Conservation (phyloP, 2,888 invertebrate genomes). For the Melitaea athalia region DNA sequence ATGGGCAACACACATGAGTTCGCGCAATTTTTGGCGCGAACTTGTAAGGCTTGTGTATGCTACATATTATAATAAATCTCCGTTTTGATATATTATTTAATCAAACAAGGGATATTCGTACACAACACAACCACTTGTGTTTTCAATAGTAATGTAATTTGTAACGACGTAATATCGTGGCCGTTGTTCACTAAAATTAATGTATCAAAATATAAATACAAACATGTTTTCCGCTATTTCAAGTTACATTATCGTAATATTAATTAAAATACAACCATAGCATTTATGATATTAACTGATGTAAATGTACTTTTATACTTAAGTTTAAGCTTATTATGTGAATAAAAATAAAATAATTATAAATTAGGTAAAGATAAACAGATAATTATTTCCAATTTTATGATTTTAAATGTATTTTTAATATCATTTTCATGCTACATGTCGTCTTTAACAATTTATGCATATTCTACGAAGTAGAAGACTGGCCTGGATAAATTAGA, state of each 20-base stretch:
- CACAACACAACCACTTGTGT: constrained; percentile 25
- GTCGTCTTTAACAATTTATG: no score
- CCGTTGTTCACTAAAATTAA: constrained; percentile 38
- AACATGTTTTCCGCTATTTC: constrained; percentile 35
- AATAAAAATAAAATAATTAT: no score
- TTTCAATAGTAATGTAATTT: constrained; percentile 35
- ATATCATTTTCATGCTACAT: no score
- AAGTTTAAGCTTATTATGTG: background rate
- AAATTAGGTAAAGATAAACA: no score
- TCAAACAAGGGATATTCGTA: background rate
- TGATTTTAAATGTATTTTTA: no score
- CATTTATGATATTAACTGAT: background rate
- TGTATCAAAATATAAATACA: constrained; percentile 36
- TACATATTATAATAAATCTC: background rate
- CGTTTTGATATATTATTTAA: background rate
- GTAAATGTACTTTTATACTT: background rate
- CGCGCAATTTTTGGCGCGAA: no score
- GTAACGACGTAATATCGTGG: constrained; percentile 38
- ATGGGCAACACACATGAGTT: no score
- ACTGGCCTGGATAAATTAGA: no score
- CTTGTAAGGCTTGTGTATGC: no score
- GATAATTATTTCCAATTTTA: no score
- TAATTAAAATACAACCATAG: constrained; percentile 19
- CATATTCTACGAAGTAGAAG: no score
- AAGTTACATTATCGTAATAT: constrained; percentile 30